Conservation (phyloP, 2,797 vertebrate species). For the Scomberomorus guttatus region DNA sequence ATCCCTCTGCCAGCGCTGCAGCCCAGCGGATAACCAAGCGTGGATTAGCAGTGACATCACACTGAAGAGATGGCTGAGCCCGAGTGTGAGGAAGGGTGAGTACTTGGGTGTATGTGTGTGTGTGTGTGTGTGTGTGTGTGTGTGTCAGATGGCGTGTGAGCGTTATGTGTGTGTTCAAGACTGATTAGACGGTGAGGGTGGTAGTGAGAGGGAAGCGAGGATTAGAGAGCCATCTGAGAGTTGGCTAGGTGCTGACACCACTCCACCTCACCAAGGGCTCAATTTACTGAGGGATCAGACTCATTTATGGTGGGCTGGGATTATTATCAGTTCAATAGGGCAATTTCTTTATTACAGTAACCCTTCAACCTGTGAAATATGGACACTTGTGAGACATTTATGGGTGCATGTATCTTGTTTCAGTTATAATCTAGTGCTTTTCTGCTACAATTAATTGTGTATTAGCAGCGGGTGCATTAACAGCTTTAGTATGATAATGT, state of each 20-base stretch:
- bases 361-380: conserved; percentile 79
- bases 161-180: conserved; percentile 86
- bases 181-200: conserved; percentile 88
- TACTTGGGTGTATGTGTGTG: conserved; percentile 68
- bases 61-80: conserved; percentile 83
- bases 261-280: conserved; percentile 86
- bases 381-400: conserved; percentile 77
- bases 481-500: conserved; percentile 17
- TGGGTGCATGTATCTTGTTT: conserved; percentile 62
- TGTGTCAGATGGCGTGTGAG: conserved; percentile 72
- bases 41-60: conserved; percentile 90
- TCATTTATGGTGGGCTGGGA: conserved; percentile 85
- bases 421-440: conserved; percentile 47
- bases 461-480: conserved; percentile 39
- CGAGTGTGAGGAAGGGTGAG: conserved; percentile 78
- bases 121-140: conserved; percentile 77
- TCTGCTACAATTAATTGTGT: conserved; percentile 39
- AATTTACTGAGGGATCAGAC: conserved; percentile 88
- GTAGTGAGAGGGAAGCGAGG: conserved; percentile 84
- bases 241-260: conserved; percentile 89
- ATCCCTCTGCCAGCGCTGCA: conserved; percentile 78
- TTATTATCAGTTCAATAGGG: conserved; percentile 86
- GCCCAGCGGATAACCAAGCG: conserved; percentile 85
- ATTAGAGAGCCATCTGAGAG: conserved; percentile 87
- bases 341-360: conserved; percentile 84